Base-by-base conservation (phyloP, 2,888 invertebrate species). In the Sclerodermus sp. region DNA sequence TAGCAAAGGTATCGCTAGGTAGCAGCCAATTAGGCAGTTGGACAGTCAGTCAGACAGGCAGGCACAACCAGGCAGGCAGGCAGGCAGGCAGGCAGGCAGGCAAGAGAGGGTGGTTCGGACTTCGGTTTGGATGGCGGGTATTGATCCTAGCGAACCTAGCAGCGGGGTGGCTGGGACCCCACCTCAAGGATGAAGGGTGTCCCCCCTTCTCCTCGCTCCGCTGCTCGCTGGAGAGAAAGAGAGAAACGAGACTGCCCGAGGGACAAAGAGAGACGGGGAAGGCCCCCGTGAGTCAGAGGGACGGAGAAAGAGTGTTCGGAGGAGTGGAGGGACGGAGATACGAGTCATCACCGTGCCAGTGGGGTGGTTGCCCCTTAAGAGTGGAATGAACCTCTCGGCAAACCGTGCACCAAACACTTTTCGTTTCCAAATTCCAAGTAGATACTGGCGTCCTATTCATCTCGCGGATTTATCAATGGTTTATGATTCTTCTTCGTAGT, bases 121-220 rank as follows among this genome's bases (percentile, higher is more conserved):
- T 71, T 71, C 64, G 71, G 67, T 70, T 70, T 70, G 72, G 68
- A 72, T 73, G 70, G 72, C 71, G 73, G 71, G 75, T 76, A 76
- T 76, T 76, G 75, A 76, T 75, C 75, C 75, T 70, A 68, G 65
- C 70, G 64, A 73, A 73, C 71, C 60, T 64, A 64, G 67, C 71
- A 69, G 70, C 70, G 72, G 74, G 71, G 71, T 70, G 64, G 70
- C 67, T 60, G 70, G 68, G 55, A 59, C 57, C 64, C 62, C 64
- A 62, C 63, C 62, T 57, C 63, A 60, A 38, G 38, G 38, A 38
- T 38, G 38, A 38, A 38, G 38, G 38, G 38, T 38, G 17, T 38
- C 36, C 14, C 36, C 36, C 12, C 36, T 36, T 36, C 14, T 51
- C 51, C 14, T 51, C 51, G 32, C 32, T 42, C 14, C 38, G 10